Base-by-base conservation (phyloP, 2,888 invertebrate genomes). In the Piscicola geometra region DNA sequence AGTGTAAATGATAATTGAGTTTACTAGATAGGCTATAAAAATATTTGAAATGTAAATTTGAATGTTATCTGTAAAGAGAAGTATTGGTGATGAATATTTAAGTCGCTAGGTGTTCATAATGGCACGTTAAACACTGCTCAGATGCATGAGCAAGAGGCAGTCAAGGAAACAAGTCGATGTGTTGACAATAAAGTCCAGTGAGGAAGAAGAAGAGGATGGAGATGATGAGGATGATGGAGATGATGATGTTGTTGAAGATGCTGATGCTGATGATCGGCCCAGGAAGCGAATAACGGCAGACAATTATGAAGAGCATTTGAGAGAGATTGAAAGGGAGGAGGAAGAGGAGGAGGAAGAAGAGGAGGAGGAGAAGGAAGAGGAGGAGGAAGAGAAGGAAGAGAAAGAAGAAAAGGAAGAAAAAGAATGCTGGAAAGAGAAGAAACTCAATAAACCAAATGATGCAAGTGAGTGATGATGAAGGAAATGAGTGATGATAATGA, bases 151-250 rank as follows among this genome's bases (percentile, higher is more conserved):
- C n/a, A 28, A 30, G 33, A 64, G 33, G 35, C 56, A 30, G 15
- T 33, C 64, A 21, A 30, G 35, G 5, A 32, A 33, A 25, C 15
- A 30, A 21, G 64, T 64, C 21, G 32, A 73, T 21, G 64, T 73
- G 5, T 21, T 47, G 36, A 73, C 41, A 33, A 47, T 66, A 60
- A 35, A 32, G 21, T 32, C 56, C n/a, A n/a, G n/a, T n/a, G n/a
- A n/a, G n/a, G n/a, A n/a, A n/a, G n/a, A n/a, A n/a, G n/a, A n/a
- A n/a, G n/a, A n/a, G n/a, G n/a, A n/a, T n/a, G n/a, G n/a, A n/a
- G n/a, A n/a, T n/a, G n/a, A 32, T 36, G 67, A 66, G 32, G 41
- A 60, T 72, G 76, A 72, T 36, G 71, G 33, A 32, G 36, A n/a
- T 32, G 68, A 36, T 52, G 47, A 36, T 28, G 15, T n/a, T 25